Percentiles rank a stretch among this genome's conserved stretches.
Conservation (phyloP, 2,113 vertebrate species). For the Pteruthius melanotis region DNA sequence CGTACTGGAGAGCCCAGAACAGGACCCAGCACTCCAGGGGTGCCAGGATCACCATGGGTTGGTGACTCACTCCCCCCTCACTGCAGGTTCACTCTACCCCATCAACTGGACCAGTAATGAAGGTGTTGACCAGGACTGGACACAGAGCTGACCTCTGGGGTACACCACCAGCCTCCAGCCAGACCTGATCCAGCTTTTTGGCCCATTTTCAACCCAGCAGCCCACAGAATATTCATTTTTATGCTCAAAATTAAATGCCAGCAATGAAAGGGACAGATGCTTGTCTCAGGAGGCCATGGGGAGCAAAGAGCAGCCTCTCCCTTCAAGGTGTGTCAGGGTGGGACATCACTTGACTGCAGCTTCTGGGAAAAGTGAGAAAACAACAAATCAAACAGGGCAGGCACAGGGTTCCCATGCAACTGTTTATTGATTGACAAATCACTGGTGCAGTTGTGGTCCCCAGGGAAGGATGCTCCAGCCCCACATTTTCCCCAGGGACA, state of each 20-base stretch:
- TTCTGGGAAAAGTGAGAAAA: neutral
- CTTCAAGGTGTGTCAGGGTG: neutral
- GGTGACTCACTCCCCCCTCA: neutral
- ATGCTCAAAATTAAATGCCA: neutral
- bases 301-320: neutral
- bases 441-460: accelerated
- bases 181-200: neutral
- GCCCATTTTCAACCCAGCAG: neutral
- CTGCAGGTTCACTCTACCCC: neutral
- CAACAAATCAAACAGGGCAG: neutral
- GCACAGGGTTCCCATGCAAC: neutral
- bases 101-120: neutral
- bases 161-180: neutral
- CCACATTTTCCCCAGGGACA: accelerated
- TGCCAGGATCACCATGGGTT: neutral
- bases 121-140: neutral
- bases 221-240: neutral
- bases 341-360: neutral
- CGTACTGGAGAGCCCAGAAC: neutral
- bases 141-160: neutral
- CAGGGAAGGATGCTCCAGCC: neutral
- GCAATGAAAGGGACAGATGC: neutral
- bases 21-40: neutral
- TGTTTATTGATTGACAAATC: neutral
- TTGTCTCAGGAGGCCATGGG: neutral